phyloP scores from a whole-genome alignment of 2,888 invertebrate genomes.

The Lochmaea capreae region DNA sequence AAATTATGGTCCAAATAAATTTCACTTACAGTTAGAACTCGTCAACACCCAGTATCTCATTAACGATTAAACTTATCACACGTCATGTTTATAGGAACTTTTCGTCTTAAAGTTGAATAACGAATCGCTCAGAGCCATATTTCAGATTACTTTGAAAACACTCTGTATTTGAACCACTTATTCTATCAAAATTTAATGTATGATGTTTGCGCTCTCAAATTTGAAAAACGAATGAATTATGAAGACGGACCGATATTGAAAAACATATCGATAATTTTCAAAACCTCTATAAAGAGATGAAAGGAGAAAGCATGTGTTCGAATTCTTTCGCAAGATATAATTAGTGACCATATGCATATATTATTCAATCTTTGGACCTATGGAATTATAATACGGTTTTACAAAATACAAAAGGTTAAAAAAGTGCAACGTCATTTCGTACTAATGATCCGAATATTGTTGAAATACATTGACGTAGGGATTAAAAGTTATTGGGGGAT shows the following conservation, averaged over 20 bases:
- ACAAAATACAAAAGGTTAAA: constrained; percentile 45
- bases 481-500: not conserved
- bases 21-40: too few species aligned
- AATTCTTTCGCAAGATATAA: constrained; percentile 43
- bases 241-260: not conserved
- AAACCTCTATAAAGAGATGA: constrained; percentile 33
- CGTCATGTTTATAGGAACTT: too few species aligned
- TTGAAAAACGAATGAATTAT: not conserved
- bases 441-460: constrained; percentile 48
- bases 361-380: constrained; percentile 35
- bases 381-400: constrained; percentile 43
- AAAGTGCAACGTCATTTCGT: constrained; percentile 45
- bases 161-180: too few species aligned
- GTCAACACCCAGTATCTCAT: too few species aligned
- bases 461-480: constrained; percentile 28
- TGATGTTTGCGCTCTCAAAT: not conserved
- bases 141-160: too few species aligned
- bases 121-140: too few species aligned
- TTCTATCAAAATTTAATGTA: not conserved
- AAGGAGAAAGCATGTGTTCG: constrained; percentile 34
- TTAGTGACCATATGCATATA: constrained; percentile 44
- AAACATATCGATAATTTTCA: constrained; percentile 31
- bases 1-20: too few species aligned
- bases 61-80: too few species aligned
- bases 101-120: too few species aligned